Base-by-base conservation (phyloP, 2,113 vertebrate genomes). In the Orcinus orca region DNA sequence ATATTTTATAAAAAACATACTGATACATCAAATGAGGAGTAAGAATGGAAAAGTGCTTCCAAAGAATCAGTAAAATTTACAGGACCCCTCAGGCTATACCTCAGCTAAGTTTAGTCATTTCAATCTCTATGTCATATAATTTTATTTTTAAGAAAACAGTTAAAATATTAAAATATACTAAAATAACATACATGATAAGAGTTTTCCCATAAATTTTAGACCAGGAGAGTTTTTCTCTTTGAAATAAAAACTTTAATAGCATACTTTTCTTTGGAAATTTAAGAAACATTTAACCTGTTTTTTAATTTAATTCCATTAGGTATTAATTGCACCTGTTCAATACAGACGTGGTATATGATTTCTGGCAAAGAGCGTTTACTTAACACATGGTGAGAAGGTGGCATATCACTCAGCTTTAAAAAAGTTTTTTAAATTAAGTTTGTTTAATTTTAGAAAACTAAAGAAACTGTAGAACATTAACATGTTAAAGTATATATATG, bases 171-270 rank as follows among this genome's bases (percentile, higher is more conserved):
- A 87, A 31, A 62, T 65, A 20, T 65, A 29, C 21, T 53, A 93
- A 93, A 88, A 71, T 10, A 88, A 67, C 9, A 73, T 41, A 21
- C 6, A 11, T 15, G 29, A 33, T 23, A 71, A 74, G 41, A 41
- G 38, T 82, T 81, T 93, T 77, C 53, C 70, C 15, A 41, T 29
- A 92, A 89, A 70, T 89, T 93, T 91, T 82, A 86, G 44, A 93
- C 13, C 3, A 79, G 67, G 3, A 44, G 3, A 60, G 10, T 8
- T 15, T 71, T 65, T 80, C 33, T 91, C 33, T 70, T 44, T 86
- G 53, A 90, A 41, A 92, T 38, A 68, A 91, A 92, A 87, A 47
- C 12, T 65, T 95, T 62, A n/a, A 76, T 9, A 62, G 60, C 8
- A 53, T 74, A 67, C 4, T 41, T 85, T 90, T 79, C 60, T 58